A percentile compares a stretch with the other conserved stretches of the same genome.
Conservation (phyloP, 1,140 invertebrate genomes). For the Stegodyphus mimosarum region DNA sequence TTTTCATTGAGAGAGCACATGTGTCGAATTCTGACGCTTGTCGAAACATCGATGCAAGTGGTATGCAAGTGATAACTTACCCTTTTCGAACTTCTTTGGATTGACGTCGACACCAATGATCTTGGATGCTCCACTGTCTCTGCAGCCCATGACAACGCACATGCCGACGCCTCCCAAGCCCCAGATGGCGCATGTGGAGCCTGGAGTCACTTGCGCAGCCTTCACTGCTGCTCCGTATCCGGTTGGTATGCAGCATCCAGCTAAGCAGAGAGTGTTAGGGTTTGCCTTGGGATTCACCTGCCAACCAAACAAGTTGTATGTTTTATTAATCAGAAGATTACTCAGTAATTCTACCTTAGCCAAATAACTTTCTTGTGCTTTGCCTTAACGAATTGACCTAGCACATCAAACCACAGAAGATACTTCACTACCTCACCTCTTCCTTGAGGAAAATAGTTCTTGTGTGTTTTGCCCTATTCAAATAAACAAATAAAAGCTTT, state of each 20-base stretch:
- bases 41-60: no score
- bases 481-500: no score
- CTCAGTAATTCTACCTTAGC: no score
- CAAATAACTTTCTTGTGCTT: no score
- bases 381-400: no score
- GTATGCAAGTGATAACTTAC: conserved; percentile 69
- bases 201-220: conserved; percentile 84
- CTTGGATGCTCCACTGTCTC: conserved; percentile 86
- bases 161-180: conserved; percentile 95
- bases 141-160: conserved; percentile 90
- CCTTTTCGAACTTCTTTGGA: conserved; percentile 84
- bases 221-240: conserved; percentile 94
- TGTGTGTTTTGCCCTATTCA: no score
- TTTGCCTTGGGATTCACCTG: conserved; percentile 76
- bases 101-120: conserved; percentile 97
- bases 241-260: conserved; percentile 94
- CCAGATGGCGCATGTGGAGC: conserved; percentile 90
- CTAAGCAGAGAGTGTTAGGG: conserved; percentile 88
- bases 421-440: no score
- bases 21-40: no score
- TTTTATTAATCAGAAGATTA: no score
- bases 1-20: no score
- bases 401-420: no score
- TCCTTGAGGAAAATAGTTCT: no score
- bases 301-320: neutral